These are phyloP conservation scores for Emydoidea blandingii DNA, from an alignment of 2,797 vertebrate species.

Conservation along the genomic window DNA sequence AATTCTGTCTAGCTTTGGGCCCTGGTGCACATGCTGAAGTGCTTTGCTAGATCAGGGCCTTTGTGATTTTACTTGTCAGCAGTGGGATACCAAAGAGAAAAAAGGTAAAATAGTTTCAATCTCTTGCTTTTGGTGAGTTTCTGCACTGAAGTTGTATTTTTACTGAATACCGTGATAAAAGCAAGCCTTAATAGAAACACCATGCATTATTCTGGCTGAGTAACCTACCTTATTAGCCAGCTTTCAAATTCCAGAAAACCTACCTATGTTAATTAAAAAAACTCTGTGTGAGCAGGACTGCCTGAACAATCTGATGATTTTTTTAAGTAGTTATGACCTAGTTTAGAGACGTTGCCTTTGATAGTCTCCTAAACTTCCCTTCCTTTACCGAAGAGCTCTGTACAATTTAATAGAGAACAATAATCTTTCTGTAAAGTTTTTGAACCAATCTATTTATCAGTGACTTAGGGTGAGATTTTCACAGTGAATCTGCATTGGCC, in stretches of 20 bases:
- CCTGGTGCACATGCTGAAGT: background rate
- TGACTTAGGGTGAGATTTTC: background rate
- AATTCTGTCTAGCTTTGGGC: background rate
- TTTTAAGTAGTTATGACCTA: constrained; percentile 43
- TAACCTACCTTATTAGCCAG: constrained; percentile 14
- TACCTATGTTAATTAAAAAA: background rate
- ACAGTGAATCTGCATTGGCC: background rate
- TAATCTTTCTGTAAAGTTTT: background rate
- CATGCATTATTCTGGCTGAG: fast-evolving
- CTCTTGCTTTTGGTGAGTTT: background rate
- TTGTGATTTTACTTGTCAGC: constrained; percentile 9
- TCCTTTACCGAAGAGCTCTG: background rate
- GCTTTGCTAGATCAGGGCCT: background rate
- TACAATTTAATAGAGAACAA: constrained; percentile 24
- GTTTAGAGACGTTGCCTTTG: constrained; percentile 18
- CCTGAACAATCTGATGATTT: constrained; percentile 52
- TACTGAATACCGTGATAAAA: background rate
- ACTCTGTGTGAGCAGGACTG: constrained; percentile 3
- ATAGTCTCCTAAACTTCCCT: constrained; percentile 33
- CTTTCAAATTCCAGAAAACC: background rate
- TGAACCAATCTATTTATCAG: background rate
- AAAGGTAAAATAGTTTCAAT: constrained; percentile 31
- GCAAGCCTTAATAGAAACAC: fast-evolving
- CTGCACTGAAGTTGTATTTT: background rate
- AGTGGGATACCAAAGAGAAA: constrained; percentile 4